Evolutionary conservation across 2,888 invertebrate species (phyloP), one percentile per base, ranked within the genome.

Genomic region (Apamea sordens): DNA sequence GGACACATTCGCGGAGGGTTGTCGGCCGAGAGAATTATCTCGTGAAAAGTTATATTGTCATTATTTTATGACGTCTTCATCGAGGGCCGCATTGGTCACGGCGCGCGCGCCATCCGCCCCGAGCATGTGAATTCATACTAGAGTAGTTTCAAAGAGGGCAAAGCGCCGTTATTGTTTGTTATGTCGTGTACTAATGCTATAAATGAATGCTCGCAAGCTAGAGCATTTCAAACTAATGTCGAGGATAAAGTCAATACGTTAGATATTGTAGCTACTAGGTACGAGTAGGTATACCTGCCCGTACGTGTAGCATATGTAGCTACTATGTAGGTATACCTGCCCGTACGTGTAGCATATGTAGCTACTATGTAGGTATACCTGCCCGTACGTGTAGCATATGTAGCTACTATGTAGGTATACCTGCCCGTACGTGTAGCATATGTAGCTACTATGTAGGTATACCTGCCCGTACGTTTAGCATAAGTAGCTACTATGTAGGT

Each of bases 1-100:
- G 86, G 81, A 70, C 72, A 79, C 81, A 83, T 89, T 88, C 84
- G 85, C 77, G 85, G 90, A 93, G 95, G 94, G 94, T 90, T 93
- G 93, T 91, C 92, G 76, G 87, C 64, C 73, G 87, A 89, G 89
- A 91, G 92, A 92, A 91, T 93, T 90, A 92, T 94, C 89, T 91
- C 89, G 88, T 91, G 93, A 90, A 92, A 93, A 93, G 93, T 92
- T 91, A 91, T 92, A 90, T 90, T 92, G 93, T 95, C 94, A 95
- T 96, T 96, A 96, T 93, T 95, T 95, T 95, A 96, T 96, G 96
- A 96, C 90, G 92, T 95, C 95, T 96, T 94, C 94, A 96, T 95
- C 93, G 93, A 77, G 87, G 86, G 86, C 79, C 73, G 82, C 80
- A 81, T 89, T 77, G 89, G 90, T 80, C 87, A 87, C 88, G 86